Evolutionary conservation across 2,888 invertebrate genomes (phyloP), one percentile per base, ranked within the genome.

Genomic region (Eutolmus rufibarbis): DNA sequence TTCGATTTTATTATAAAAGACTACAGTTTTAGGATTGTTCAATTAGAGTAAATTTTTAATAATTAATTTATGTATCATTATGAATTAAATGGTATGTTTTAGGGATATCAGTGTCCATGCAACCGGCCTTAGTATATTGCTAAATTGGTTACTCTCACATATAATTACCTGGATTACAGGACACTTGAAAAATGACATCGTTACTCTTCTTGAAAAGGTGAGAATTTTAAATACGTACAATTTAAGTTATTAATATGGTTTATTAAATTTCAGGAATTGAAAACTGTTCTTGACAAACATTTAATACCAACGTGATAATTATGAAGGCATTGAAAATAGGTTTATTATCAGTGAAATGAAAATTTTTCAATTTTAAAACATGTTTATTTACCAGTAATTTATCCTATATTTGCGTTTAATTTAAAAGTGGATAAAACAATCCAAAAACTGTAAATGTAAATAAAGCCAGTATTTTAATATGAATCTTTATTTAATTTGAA

Each of bases 111-210:
- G 66, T 23, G 66, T 66, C 28, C 66, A 66, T 1, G 74, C 87
- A 14, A 87, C 87, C 1, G 87, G 87, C 3, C 23, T 87, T 31
- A 76, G 74, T 34, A 46, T 87, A n/a, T 28, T 76, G 23, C 46
- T 87, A 82, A 74, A 87, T 76, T 87, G 87, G 87, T 56, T 87
- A 40, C 37, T 87, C 16, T 82, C 76, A 1, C 40, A 74, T 56
- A 82, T 82, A 28, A 46, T 34, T 16, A 82, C 87, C 1, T 87
- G 81, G 81, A 56, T 87, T 8, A 87, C 82, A 28, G 87, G 87
- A 56, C 9, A 16, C 7, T 87, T 51, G 19, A 87, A 87, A 56
- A 28, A 81, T 31, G 76, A 87, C 14, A 76, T 87, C 14, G 74
- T 56, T 1, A 51, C 16, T 23, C 19, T 37, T 46, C 34, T 87